Evolutionary conservation across 2,113 vertebrate genomes (phyloP).

Genomic region (Notiomystis cincta): DNA sequence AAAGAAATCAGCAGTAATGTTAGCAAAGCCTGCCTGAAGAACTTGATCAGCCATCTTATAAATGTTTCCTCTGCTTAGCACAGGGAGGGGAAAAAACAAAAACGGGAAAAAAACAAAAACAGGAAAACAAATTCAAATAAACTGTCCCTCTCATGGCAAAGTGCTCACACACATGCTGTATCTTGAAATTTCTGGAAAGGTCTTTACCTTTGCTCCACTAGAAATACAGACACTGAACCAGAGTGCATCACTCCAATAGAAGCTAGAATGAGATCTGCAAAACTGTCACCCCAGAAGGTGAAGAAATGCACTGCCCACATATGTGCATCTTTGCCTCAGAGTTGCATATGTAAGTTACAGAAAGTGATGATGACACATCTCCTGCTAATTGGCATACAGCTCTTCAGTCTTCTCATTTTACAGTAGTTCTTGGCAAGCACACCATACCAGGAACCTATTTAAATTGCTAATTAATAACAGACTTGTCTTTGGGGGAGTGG

Average conservation of each 20-base stretch:
- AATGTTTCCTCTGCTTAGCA: neutral
- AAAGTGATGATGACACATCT: neutral
- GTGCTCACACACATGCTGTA: neutral
- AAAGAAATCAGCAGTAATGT: neutral
- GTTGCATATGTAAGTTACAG: neutral
- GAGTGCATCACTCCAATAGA: neutral
- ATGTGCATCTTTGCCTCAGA: neutral
- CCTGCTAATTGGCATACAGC: neutral
- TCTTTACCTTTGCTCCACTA: neutral
- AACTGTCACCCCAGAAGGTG: neutral
- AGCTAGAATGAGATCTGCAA: neutral
- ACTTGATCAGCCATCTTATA: neutral
- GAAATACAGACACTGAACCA: neutral
- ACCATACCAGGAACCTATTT: neutral
- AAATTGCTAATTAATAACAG: neutral
- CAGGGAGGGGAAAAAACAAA: too few species aligned
- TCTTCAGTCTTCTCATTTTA: neutral
- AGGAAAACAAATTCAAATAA: neutral
- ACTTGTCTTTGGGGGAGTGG: neutral
- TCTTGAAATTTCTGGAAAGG: neutral
- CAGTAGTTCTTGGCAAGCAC: neutral
- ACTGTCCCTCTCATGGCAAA: neutral
- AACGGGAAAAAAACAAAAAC: fast-evolving
- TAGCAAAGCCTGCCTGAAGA: neutral
- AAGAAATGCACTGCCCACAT: neutral